Percentiles rank a stretch among this genome's conserved stretches.
phyloP scores from a whole-genome alignment of 2,888 invertebrate species.

The Conops quadrifasciatus region DNA sequence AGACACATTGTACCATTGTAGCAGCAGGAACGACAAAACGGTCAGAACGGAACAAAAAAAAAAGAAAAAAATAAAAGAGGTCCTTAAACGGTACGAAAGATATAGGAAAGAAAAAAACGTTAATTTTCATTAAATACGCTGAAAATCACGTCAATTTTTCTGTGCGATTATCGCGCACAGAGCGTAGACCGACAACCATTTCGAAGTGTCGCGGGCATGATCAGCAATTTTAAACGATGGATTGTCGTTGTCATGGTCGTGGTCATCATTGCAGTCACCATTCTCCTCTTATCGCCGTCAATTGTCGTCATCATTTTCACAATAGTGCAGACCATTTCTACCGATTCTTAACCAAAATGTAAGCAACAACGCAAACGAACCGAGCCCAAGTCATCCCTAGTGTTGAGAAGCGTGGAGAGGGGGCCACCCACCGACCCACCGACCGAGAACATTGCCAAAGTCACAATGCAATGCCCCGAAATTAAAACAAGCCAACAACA shows the following conservation, averaged over 20 bases:
- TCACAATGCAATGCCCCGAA: background rate
- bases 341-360: conserved; percentile 12
- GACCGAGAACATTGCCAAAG: background rate
- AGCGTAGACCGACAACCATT: background rate
- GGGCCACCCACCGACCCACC: no score
- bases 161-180: background rate
- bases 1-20: no score
- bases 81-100: conserved; percentile 9
- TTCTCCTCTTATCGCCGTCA: conserved; percentile 9
- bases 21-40: no score
- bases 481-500: background rate
- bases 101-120: conserved; percentile 12
- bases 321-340: background rate
- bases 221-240: conserved; percentile 48
- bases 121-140: conserved; percentile 18
- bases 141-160: background rate
- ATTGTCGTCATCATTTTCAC: conserved; percentile 1
- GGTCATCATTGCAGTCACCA: background rate
- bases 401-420: background rate
- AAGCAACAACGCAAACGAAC: conserved; percentile 26
- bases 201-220: conserved; percentile 10
- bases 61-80: conserved; percentile 3
- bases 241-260: conserved; percentile 15
- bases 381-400: background rate
- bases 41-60: no score